Percentiles rank a stretch among this genome's conserved stretches.
phyloP scores from a whole-genome alignment of 2,797 vertebrate genomes.

The Merluccius polli region DNA sequence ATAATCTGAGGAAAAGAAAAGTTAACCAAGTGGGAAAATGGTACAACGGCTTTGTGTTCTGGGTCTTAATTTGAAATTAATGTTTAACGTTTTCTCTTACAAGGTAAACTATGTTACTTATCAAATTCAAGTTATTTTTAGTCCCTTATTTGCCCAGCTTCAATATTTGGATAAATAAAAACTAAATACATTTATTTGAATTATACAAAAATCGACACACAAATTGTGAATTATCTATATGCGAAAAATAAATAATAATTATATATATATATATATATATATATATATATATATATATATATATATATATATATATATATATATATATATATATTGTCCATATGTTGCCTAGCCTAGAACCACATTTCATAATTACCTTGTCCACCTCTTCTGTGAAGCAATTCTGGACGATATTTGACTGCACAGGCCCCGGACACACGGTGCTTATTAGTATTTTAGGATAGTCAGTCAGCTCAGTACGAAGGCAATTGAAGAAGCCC shows the following conservation, averaged over 20 bases:
- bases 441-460: slow-evolving; percentile 84
- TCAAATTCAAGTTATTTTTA: background rate
- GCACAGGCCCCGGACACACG: slow-evolving; percentile 88
- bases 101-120: too few relatives aligned
- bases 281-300: background rate
- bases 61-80: background rate
- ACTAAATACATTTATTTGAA: background rate
- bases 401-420: slow-evolving; percentile 86
- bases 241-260: background rate
- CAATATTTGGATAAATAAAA: background rate
- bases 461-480: slow-evolving; percentile 78
- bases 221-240: background rate
- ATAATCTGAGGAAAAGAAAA: slow-evolving; percentile 61
- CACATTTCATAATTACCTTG: slow-evolving; percentile 69
- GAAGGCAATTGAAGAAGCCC: slow-evolving; percentile 91
- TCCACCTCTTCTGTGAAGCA: slow-evolving; percentile 77
- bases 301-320: background rate
- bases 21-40: background rate
- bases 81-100: background rate
- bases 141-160: background rate
- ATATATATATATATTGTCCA: background rate
- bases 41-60: background rate
- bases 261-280: background rate
- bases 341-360: background rate
- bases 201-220: background rate